Conservation (phyloP, 2,888 invertebrate genomes). For the Falcaria lacertinaria region DNA sequence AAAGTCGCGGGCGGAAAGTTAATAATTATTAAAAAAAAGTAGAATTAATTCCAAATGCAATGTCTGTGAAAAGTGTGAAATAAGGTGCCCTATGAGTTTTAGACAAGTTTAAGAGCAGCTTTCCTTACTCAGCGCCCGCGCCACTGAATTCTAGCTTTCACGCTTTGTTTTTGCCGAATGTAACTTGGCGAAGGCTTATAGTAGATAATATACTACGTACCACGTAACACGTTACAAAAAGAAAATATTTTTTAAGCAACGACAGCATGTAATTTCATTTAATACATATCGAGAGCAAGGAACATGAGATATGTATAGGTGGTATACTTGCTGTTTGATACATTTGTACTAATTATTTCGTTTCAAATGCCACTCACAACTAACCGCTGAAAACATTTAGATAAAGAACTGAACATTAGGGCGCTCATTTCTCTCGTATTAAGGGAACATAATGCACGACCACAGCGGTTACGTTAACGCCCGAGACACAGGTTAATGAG, state of each 20-base stretch:
- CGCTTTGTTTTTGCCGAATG: too few species aligned
- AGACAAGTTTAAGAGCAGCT: conserved; percentile 35
- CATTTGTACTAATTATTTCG: too few species aligned
- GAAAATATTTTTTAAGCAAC: too few species aligned
- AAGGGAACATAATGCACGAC: conserved; percentile 40
- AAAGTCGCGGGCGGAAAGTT: too few species aligned
- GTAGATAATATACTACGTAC: too few species aligned
- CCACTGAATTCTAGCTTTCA: conserved; percentile 40
- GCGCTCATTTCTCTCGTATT: conserved; percentile 40
- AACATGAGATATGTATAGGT: too few species aligned
- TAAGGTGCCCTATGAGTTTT: conserved; percentile 33
- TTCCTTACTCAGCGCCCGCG: conserved; percentile 25
- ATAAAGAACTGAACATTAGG: conserved; percentile 41
- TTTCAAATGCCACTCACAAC: not conserved
- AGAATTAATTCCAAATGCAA: conserved; percentile 11
- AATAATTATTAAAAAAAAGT: conserved; percentile 9
- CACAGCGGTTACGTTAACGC: conserved; percentile 49
- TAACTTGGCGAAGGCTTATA: too few species aligned
- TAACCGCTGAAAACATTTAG: conserved; percentile 45
- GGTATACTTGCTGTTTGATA: too few species aligned
- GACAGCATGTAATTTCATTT: too few species aligned
- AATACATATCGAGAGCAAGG: too few species aligned
- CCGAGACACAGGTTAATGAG: conserved; percentile 56
- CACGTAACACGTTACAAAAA: too few species aligned
- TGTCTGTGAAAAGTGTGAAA: conserved; percentile 32